These are phyloP conservation scores for Brachypterus glaber DNA, from an alignment of 2,888 invertebrate species.

Conservation along the genomic window DNA sequence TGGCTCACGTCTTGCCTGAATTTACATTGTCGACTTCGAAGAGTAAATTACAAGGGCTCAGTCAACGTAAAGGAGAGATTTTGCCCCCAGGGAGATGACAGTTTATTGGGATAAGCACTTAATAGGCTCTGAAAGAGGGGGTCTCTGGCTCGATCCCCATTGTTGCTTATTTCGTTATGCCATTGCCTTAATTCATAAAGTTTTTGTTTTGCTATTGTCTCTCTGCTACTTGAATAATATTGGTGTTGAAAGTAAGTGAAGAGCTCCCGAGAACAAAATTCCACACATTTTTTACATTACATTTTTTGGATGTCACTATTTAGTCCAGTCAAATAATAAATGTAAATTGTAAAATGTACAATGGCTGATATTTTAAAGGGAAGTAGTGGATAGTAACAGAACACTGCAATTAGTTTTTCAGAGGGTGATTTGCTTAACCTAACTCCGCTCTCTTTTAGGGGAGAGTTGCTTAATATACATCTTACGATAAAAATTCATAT, in stretches of 20 bases:
- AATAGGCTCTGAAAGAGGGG: constrained; percentile 30
- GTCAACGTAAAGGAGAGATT: constrained; percentile 30
- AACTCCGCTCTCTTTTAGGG: too few species aligned
- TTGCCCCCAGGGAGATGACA: constrained; percentile 37
- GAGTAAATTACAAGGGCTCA: constrained; percentile 37
- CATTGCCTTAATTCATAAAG: constrained; percentile 38
- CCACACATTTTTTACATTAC: too few species aligned
- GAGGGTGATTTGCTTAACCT: too few species aligned
- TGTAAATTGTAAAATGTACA: too few species aligned
- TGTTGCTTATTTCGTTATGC: constrained; percentile 38
- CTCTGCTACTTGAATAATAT: constrained; percentile 29
- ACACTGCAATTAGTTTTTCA: too few species aligned
- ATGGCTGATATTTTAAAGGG: too few species aligned
- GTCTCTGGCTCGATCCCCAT: constrained; percentile 24
- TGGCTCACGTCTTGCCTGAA: constrained; percentile 34
- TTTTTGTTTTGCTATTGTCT: constrained; percentile 35
- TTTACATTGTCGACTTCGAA: constrained; percentile 34
- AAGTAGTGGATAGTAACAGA: too few species aligned
- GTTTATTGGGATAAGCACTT: constrained; percentile 41
- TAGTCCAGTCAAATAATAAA: too few species aligned
- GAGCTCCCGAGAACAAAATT: too few species aligned
- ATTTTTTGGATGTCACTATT: too few species aligned
- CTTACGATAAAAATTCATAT: too few species aligned
- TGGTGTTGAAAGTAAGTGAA: constrained; percentile 34
- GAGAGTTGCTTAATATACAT: too few species aligned